Evolutionary conservation across 2,797 vertebrate species (phyloP), one percentile per base, ranked within the genome.

Genomic region (Onychomys torridus): DNA sequence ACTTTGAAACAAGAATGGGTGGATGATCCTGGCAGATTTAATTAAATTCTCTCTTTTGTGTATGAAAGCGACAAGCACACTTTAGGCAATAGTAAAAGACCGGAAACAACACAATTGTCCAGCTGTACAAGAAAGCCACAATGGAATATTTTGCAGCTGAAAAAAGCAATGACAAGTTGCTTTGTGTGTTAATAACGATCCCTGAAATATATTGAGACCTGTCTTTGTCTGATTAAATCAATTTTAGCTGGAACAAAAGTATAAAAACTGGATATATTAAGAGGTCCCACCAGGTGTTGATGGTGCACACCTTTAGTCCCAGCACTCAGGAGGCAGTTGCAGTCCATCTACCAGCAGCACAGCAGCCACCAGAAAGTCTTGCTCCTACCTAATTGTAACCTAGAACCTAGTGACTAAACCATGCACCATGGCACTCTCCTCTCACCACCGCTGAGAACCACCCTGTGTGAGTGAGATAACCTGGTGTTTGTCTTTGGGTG

Each of bases 201-300:
- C 27, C 21, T 49, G 55, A 61, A 61, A 89, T 46, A 89, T 63
- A 75, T 29, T 29, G 23, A 29, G 34, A 25, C 49, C 55, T 55
- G 34, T 10, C 40, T 12, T 71, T 87, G 67, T 32, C 69, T 75
- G n/a, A 32, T 57, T 43, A 76, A 75, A 61, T 59, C 23, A 43
- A 89, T 90, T 67, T 78, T 79, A 90, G n/a, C n/a, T 79, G 10
- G 76, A 69, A 55, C n/a, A 13, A 67, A 90, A 55, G 25, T 40
- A 55, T 55, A 65, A 90, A 55, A 79, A 55, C 34, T 23, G 32
- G 37, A 43, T n/a, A 43, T 57, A 69, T 23, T 57, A 79, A 90
- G 77, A 11, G 73, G 65, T 4, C 67, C 2, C n/a, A 1, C 19
- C 1, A 0, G n/a, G 7, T 37, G n/a, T 37, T 21, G n/a, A 19